phyloP scores from a whole-genome alignment of 2,888 invertebrate genomes.

The Archips xylosteana region DNA sequence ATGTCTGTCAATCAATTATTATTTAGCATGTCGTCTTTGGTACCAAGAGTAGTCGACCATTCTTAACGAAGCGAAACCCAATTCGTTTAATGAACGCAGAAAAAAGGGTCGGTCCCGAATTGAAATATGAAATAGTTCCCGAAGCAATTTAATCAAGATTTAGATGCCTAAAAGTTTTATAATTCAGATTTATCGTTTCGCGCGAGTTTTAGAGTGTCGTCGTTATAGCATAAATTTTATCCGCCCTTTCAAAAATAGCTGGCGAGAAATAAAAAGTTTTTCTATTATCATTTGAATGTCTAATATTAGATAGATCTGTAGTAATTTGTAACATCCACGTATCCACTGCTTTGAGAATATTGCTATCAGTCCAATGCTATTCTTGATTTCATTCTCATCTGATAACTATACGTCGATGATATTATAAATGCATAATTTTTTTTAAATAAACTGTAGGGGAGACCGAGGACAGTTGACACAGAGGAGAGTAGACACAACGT shows the following conservation, averaged over 20 bases:
- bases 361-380: too few relatives aligned
- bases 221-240: neutral
- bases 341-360: too few relatives aligned
- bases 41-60: neutral
- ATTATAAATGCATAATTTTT: neutral
- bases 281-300: neutral
- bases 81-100: conserved; percentile 11
- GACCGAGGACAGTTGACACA: too few relatives aligned
- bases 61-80: neutral
- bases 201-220: conserved; percentile 3
- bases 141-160: conserved; percentile 20
- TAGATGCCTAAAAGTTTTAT: conserved; percentile 21
- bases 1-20: too few relatives aligned
- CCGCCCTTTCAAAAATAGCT: conserved; percentile 7
- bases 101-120: neutral
- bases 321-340: too few relatives aligned
- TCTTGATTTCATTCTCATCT: too few relatives aligned
- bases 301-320: too few relatives aligned
- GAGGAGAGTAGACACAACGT: too few relatives aligned
- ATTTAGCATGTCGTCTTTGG: neutral
- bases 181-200: conserved; percentile 26
- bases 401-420: neutral
- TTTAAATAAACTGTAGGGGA: too few relatives aligned
- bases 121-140: conserved; percentile 25
- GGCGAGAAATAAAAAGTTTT: neutral